Conservation (phyloP, 2,113 vertebrate genomes). For the Caretta caretta region DNA sequence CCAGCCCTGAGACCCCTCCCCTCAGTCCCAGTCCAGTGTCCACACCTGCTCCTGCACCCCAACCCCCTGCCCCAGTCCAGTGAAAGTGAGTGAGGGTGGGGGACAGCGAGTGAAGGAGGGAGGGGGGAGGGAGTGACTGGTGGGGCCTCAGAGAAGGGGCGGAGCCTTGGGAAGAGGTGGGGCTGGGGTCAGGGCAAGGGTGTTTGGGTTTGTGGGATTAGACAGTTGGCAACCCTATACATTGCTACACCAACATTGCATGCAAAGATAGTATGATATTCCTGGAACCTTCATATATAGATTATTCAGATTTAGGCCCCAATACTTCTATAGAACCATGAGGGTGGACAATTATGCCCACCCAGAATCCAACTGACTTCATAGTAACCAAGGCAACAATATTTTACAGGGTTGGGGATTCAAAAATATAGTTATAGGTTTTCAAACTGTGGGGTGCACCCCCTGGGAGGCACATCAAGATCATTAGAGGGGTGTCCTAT, state of each 20-base stretch:
- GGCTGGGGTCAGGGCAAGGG: too few species aligned
- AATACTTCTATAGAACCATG: accelerated
- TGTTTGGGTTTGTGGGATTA: too few species aligned
- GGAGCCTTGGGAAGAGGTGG: too few species aligned
- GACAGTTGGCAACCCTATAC: not conserved
- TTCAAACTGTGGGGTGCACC: not conserved
- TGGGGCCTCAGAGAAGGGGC: too few species aligned
- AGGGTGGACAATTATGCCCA: not conserved
- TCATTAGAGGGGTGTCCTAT: not conserved
- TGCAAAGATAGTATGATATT: not conserved
- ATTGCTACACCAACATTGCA: not conserved
- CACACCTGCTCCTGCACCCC: too few species aligned
- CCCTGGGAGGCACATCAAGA: not conserved
- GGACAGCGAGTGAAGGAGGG: too few species aligned
- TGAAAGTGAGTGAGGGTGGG: too few species aligned
- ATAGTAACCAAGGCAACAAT: not conserved
- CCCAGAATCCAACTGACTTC: not conserved
- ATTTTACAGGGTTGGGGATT: not conserved
- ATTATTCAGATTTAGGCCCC: not conserved
- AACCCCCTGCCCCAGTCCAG: too few species aligned
- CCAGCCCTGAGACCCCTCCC: too few species aligned
- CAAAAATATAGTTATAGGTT: not conserved
- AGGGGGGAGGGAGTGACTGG: too few species aligned
- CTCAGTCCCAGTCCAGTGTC: too few species aligned
- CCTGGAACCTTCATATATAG: not conserved